phyloP scores from a whole-genome alignment of 2,888 invertebrate species.

The Plebejus argus region DNA sequence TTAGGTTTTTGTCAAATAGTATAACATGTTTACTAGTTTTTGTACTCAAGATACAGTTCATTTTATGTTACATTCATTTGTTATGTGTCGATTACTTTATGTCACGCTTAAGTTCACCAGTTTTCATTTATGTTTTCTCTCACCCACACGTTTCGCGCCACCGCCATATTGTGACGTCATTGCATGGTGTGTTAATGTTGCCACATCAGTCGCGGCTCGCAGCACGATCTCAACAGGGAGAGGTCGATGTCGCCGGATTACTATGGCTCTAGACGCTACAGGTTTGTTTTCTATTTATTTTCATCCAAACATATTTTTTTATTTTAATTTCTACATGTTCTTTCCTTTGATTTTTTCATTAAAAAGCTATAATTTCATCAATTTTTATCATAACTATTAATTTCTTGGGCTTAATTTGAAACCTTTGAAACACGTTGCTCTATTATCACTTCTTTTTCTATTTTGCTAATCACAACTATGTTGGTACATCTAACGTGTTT shows the following conservation, averaged over 20 bases:
- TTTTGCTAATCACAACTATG: not conserved
- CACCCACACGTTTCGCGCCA: constrained; percentile 45
- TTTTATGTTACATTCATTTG: constrained; percentile 12
- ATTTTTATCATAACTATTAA: not conserved
- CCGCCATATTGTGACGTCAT: constrained; percentile 72
- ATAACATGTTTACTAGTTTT: not conserved
- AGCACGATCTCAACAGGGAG: constrained; percentile 85
- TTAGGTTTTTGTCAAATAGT: constrained; percentile 4
- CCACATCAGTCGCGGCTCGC: constrained; percentile 84
- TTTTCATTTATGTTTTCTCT: constrained; percentile 48
- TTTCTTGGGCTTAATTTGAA: constrained; percentile 15
- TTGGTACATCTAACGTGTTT: constrained; percentile 15
- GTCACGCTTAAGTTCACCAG: constrained; percentile 45
- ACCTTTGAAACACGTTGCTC: not conserved
- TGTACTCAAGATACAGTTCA: constrained; percentile 41
- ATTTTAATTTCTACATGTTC: constrained; percentile 34
- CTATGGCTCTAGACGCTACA: constrained; percentile 87
- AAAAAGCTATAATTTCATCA: constrained; percentile 12
- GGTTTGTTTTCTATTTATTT: constrained; percentile 78
- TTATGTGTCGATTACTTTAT: constrained; percentile 26
- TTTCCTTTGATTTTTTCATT: constrained; percentile 36
- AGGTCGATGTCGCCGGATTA: constrained; percentile 87
- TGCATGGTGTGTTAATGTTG: constrained; percentile 64
- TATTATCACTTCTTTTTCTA: not conserved
- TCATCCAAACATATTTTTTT: constrained; percentile 33